Base-by-base conservation (phyloP, 2,113 vertebrate species). In the Scopus umbretta region DNA sequence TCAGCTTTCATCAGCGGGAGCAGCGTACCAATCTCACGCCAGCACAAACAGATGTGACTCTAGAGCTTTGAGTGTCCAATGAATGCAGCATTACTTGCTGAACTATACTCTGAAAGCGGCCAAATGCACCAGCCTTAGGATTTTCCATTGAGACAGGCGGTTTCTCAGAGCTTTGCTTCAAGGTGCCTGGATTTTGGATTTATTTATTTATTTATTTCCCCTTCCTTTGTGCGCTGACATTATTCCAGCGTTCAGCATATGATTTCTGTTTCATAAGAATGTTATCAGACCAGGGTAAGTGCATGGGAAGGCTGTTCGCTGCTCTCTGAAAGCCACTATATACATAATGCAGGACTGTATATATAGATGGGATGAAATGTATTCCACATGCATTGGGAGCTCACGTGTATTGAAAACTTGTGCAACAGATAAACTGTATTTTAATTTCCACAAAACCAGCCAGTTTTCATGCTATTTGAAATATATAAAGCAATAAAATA, bases 281-380 rank as follows among this genome's bases (percentile, higher is more conserved):
- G 94, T 96, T 97, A 94, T 97, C 96, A 73, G 96, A 89, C 27
- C 79, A 82, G 90, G 95, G 70, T 86, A 94, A 96, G 89, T 78
- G 88, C 68, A 16, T 0, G 11, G 61, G 3, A 20, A 67, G 80
- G 65, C 72, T 13, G 4, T 43, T 92, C 0, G 11, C 53, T 4
- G 27, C 85, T 66, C 88, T 38, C 47, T 75, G 88, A 73, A 90
- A 95, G 53, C 53, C 30, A 16, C 91, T 68, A 2, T 53, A 13
- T 68, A 49, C 65, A 62, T 87, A 76, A 38, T 36, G 61, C 29
- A 55, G n/a, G 81, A 4, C 49, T n/a, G 72, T 2, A 27, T 47
- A 6, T 18, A 68, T 49, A 58, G 91, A 40, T 65, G 80, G 81
- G 45, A 22, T 95, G 91, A 96, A 95, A 91, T 40, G 18, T 62